phyloP scores from a whole-genome alignment of 2,888 invertebrate species.

The Heliconius charithonia region DNA sequence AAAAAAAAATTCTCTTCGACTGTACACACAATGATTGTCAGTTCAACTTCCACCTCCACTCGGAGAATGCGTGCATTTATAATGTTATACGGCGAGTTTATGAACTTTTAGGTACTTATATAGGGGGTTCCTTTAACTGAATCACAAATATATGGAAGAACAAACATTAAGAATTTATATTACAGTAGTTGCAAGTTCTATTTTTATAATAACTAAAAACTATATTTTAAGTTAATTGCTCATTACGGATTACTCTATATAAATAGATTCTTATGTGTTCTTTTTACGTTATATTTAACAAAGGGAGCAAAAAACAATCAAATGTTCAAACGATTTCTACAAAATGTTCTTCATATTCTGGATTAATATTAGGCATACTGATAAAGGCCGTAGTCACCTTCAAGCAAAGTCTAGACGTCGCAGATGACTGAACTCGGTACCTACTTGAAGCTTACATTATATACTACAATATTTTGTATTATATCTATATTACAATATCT shows the following conservation, averaged over 20 bases:
- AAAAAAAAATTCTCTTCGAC: background rate
- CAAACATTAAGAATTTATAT: background rate
- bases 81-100: too few species aligned
- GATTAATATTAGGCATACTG: background rate
- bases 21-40: background rate
- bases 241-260: background rate
- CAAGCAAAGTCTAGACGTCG: constrained; percentile 4
- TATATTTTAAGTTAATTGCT: background rate
- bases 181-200: background rate
- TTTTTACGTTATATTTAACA: background rate
- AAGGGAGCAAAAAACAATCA: background rate
- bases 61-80: background rate
- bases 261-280: background rate
- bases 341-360: background rate
- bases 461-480: background rate
- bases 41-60: background rate
- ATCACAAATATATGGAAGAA: too few species aligned
- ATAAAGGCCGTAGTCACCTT: constrained; percentile 7
- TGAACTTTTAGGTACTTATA: too few species aligned
- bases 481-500: background rate
- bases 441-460: background rate
- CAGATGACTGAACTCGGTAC: constrained; percentile 15
- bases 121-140: too few species aligned
- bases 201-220: background rate
- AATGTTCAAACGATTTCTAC: background rate